These are phyloP conservation scores for Drosophila subsilvestris DNA, from an alignment of 2,888 invertebrate genomes.

Conservation along the genomic window DNA sequence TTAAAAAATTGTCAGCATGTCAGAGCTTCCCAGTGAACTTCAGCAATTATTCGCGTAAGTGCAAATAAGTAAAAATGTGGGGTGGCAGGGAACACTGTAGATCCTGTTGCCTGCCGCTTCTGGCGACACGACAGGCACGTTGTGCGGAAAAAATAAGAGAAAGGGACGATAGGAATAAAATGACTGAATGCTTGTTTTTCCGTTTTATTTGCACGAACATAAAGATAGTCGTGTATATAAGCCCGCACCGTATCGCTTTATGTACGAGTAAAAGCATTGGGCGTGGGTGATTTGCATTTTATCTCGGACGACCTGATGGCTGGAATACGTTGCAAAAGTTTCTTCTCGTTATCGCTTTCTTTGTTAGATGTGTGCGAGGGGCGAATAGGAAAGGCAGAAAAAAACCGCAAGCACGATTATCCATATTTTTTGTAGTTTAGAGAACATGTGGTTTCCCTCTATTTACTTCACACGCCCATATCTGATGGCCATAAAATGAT, in stretches of 20 bases:
- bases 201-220: conserved; percentile 7
- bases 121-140: not conserved
- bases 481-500: conserved; percentile 21
- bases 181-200: conserved; percentile 3
- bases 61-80: conserved; percentile 21
- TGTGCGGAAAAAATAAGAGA: not conserved
- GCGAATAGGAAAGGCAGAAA: not conserved
- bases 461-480: conserved; percentile 19
- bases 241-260: not conserved
- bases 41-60: conserved; percentile 77
- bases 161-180: not conserved
- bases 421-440: conserved; percentile 1
- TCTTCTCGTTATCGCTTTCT: conserved; percentile 15
- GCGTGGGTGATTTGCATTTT: conserved; percentile 37
- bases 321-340: conserved; percentile 7
- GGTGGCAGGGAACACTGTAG: conserved; percentile 1
- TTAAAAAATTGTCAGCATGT: conserved; percentile 57
- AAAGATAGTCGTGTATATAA: conserved; percentile 4
- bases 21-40: conserved; percentile 71
- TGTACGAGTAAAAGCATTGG: not conserved
- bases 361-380: conserved; percentile 8
- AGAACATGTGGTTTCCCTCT: conserved; percentile 4
- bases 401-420: not conserved
- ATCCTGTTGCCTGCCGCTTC: not conserved
- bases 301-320: conserved; percentile 6